Evolutionary conservation across 64 coral and sea anemone species (phyloP).

Genomic region (Anthopleura sola): DNA sequence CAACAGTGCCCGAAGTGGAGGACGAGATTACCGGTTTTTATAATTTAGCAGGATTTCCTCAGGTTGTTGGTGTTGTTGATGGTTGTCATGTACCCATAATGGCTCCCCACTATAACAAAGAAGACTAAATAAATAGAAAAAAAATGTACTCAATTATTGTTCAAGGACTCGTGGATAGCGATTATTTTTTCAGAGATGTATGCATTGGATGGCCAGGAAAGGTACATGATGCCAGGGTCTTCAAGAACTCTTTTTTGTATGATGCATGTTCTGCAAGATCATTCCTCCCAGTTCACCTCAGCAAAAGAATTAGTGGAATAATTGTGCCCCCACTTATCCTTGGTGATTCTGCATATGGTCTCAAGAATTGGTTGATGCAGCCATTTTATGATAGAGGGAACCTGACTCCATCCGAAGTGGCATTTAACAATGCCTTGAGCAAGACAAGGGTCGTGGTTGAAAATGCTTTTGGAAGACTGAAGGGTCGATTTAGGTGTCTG

Average conservation of each 20-base stretch:
- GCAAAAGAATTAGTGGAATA: conserved; percentile 44
- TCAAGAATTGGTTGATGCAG: conserved; percentile 54
- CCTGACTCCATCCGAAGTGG: conserved; percentile 35
- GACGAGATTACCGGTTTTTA: conserved; percentile 15
- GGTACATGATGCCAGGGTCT: conserved; percentile 61
- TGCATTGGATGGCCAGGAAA: conserved; percentile 49
- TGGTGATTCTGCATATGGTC: conserved; percentile 61
- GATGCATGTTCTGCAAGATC: conserved; percentile 46
- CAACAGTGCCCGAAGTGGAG: conserved; percentile 19
- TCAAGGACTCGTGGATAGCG: conserved; percentile 38
- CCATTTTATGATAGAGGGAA: conserved; percentile 43
- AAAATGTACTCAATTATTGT: conserved; percentile 32
- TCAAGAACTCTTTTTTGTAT: conserved; percentile 41
- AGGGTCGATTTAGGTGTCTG: conserved; percentile 42
- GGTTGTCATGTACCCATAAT: conserved; percentile 46
- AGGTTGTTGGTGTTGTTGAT: conserved; percentile 46
- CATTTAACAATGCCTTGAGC: conserved; percentile 43
- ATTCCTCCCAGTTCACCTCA: conserved; percentile 41
- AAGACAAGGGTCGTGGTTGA: conserved; percentile 66
- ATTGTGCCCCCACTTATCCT: conserved; percentile 51
- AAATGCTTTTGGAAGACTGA: conserved; percentile 65
- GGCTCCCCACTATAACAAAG: conserved; percentile 16
- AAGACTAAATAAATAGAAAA: conserved; percentile 49
- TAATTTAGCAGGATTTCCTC: conserved; percentile 32
- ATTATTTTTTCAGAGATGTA: conserved; percentile 42